Evolutionary conservation across 2,888 invertebrate genomes (phyloP), one percentile per base, ranked within the genome.

Genomic region (Polymixis lichenea): DNA sequence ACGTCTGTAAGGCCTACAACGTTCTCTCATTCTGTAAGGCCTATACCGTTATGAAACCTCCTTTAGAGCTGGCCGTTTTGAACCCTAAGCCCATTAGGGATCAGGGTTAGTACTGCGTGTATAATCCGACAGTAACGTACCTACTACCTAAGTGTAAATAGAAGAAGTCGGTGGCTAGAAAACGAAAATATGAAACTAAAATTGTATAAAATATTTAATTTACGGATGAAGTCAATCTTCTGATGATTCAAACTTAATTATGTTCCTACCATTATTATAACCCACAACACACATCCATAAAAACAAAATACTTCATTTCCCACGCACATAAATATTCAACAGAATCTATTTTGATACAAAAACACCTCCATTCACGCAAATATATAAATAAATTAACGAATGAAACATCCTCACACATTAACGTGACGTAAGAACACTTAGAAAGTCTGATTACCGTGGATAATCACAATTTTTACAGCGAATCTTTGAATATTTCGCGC

Each of bases 391-490:
- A 65, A 0, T 28, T 2, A 28, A 53, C 25, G 38, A 60, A 13
- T 25, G 15, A 38, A n/a, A 9, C 49, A 43, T 32, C 66, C 4
- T n/a, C 43, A 7, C 13, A 43, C 22, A 28, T 7, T 7, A 22
- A 3, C 0, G 2, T 51, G 51, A 28, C 22, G 51, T 51, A 62
- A 51, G 28, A 15, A 6, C 43, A 13, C 9, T 56, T 70, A 64
- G 70, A 78, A 78, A 70, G 58, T 77, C 7, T 32, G 17, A 65
- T 38, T 3, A 19, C 64, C 58, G 79, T 28, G 8, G 19, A 71
- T 15, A 71, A 78, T 71, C 38, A 58, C 46, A 13, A 38, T 38
- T n/a, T 32, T 51, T 22, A 53, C 28, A 71, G 9, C 11, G 19
- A 53, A 71, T 65, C 46, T 11, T 19, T 1, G 8, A 19, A 60